Conservation (phyloP, 2,797 vertebrate genomes). For the Tympanoctomys barrerae region DNA sequence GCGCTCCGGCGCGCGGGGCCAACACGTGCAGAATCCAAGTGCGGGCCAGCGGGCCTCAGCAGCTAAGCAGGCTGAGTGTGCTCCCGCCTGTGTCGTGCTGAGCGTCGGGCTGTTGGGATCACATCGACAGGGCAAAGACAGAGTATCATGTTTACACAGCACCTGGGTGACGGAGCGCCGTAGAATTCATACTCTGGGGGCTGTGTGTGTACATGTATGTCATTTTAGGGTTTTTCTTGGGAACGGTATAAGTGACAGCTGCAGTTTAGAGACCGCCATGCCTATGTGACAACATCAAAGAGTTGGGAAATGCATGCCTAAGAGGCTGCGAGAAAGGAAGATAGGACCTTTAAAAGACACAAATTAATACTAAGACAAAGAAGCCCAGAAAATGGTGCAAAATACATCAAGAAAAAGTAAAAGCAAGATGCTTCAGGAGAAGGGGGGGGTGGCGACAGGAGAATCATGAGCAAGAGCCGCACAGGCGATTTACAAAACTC, state of each 20-base stretch:
- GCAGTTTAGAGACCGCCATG: not conserved
- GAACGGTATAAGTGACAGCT: not conserved
- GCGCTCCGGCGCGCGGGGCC: fast-evolving
- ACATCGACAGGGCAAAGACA: not conserved
- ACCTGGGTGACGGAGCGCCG: fast-evolving
- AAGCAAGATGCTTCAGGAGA: not conserved
- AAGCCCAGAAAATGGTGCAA: not conserved
- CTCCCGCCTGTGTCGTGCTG: not conserved
- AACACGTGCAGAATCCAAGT: not conserved
- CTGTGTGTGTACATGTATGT: not conserved
- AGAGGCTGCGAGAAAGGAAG: not conserved
- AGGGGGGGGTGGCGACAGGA: not conserved
- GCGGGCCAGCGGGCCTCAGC: fast-evolving
- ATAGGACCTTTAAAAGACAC: not conserved
- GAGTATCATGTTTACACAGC: not conserved
- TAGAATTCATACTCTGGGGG: too few species aligned
- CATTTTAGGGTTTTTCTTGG: not conserved
- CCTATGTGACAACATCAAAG: not conserved
- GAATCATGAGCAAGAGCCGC: too few species aligned
- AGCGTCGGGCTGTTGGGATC: not conserved
- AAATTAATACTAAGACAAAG: not conserved
- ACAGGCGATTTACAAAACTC: not conserved
- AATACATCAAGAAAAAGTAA: not conserved
- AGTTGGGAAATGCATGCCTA: not conserved
- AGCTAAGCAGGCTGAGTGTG: not conserved